These are phyloP conservation scores for Apodemus speciosus DNA, from an alignment of 2,113 vertebrate species.

Conservation along the genomic window DNA sequence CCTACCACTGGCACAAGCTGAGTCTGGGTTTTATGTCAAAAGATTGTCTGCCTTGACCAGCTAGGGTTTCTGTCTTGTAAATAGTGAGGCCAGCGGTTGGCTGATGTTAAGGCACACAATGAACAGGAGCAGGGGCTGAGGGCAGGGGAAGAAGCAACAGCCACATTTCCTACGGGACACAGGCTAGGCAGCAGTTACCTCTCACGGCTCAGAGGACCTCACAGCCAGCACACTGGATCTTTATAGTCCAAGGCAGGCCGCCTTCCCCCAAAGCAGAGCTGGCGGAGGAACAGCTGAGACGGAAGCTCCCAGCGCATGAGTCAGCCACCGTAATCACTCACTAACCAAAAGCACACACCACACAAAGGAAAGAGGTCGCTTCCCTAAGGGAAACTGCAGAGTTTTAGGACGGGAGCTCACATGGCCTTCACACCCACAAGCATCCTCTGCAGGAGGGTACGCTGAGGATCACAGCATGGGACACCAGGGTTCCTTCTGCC, in stretches of 20 bases:
- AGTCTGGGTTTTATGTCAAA: neutral
- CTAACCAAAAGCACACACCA: neutral
- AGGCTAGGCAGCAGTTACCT: neutral
- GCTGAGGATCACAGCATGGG: neutral
- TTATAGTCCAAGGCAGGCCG: too few relatives aligned
- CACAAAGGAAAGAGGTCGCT: neutral
- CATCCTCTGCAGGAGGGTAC: neutral
- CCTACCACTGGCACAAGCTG: neutral
- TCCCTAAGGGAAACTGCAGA: neutral
- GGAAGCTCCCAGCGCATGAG: neutral
- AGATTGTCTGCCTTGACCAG: neutral
- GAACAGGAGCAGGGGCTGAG: neutral
- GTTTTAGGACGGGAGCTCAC: neutral
- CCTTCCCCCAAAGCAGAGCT: neutral
- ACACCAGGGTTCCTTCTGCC: fast-evolving
- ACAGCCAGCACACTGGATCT: too few relatives aligned
- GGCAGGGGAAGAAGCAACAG: neutral
- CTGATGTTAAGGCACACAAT: neutral
- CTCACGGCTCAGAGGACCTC: neutral
- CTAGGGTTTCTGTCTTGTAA: neutral
- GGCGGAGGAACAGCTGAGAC: neutral
- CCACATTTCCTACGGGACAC: neutral
- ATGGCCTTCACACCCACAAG: neutral
- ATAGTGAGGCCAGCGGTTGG: neutral
- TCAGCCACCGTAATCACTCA: neutral